These are phyloP conservation scores for Leptestheria dahalacensis DNA, from an alignment of 1,140 invertebrate genomes.

Conservation along the genomic window DNA sequence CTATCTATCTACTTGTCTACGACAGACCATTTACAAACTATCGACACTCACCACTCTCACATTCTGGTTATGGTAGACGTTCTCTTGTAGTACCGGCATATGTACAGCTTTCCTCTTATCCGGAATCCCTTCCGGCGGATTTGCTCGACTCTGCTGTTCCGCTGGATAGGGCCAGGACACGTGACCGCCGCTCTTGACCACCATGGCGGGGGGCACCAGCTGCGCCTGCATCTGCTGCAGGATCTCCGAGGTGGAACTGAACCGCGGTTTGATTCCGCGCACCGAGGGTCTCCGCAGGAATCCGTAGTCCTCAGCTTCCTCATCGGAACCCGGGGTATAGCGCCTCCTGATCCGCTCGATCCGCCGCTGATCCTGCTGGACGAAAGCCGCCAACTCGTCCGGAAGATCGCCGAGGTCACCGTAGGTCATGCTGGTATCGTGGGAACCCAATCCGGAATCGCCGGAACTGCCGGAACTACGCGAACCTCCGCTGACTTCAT, in stretches of 20 bases:
- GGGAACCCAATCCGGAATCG: conserved; percentile 17
- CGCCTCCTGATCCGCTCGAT: conserved; percentile 64
- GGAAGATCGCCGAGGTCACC: conserved; percentile 26
- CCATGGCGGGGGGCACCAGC: conserved; percentile 38
- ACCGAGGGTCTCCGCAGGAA: conserved; percentile 75
- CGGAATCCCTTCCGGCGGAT: no score
- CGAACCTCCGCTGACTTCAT: conserved; percentile 20
- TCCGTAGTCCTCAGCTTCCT: conserved; percentile 61
- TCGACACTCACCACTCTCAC: no score
- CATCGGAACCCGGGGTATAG: conserved; percentile 41
- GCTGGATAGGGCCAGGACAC: no score
- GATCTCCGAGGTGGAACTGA: conserved; percentile 62
- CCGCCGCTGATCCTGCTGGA: conserved; percentile 51
- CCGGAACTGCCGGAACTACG: conserved; percentile 22
- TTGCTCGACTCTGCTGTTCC: neutral
- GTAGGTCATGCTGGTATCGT: conserved; percentile 18
- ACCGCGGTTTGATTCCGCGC: conserved; percentile 51
- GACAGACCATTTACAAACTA: no score
- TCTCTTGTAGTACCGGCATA: no score
- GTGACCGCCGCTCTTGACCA: no score
- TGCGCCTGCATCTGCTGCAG: conserved; percentile 62
- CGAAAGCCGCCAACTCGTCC: conserved; percentile 67
- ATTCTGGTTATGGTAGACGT: no score
- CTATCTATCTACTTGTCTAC: no score
- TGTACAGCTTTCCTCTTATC: no score